phyloP scores from a whole-genome alignment of 2,888 invertebrate species.

The Epinotia bilunana region DNA sequence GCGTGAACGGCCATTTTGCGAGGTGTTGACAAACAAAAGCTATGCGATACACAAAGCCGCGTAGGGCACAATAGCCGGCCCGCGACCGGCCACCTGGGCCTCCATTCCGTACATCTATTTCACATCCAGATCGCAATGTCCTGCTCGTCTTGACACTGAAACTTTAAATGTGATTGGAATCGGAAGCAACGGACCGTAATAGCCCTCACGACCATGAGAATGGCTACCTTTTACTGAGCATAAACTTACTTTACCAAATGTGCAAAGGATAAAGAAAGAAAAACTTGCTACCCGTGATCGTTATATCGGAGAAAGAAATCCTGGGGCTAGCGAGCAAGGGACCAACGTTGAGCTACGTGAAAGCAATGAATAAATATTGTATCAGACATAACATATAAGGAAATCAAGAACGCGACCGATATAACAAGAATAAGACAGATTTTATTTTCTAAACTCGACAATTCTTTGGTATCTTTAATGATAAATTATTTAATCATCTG shows the following conservation, averaged over 20 bases:
- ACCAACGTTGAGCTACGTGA: too few species aligned
- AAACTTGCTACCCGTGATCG: too few species aligned
- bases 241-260: not conserved
- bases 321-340: too few species aligned
- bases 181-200: not conserved
- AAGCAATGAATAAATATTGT: not conserved
- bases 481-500: not conserved
- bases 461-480: not conserved
- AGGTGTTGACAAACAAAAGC: conserved; percentile 19
- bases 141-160: not conserved
- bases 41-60: conserved; percentile 10
- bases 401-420: too few species aligned
- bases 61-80: conserved; percentile 2
- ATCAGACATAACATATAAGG: not conserved
- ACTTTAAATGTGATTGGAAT: not conserved
- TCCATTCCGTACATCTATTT: not conserved
- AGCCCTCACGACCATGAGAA: not conserved
- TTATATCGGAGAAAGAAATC: too few species aligned
- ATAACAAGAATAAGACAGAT: not conserved
- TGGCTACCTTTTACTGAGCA: not conserved
- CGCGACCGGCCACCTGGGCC: not conserved
- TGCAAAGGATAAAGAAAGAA: not conserved
- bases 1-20: conserved; percentile 19
- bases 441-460: not conserved
- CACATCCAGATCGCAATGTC: not conserved